Conservation (phyloP, 2,888 invertebrate species). For the Galerucella pusilla region DNA sequence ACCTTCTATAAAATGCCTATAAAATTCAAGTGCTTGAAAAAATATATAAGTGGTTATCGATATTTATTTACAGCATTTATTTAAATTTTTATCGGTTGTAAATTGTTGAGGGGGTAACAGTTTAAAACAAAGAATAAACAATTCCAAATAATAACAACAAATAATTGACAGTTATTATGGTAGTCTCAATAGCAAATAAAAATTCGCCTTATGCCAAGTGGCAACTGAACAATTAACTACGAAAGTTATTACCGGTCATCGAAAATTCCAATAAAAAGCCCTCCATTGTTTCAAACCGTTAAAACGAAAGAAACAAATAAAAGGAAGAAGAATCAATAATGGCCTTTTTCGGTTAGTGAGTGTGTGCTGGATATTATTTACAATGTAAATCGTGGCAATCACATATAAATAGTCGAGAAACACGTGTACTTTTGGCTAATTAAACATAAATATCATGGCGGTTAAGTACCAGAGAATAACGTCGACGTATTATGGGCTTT, state of each 20-base stretch:
- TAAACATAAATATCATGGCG: constrained; percentile 50
- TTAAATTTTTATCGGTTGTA: neutral
- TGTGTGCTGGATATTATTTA: constrained; percentile 46
- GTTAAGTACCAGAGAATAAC: constrained; percentile 48
- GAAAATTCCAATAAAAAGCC: constrained; percentile 16
- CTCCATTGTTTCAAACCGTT: constrained; percentile 24
- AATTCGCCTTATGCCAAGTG: constrained; percentile 5
- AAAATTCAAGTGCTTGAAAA: too few species aligned
- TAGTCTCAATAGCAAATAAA: constrained; percentile 11
- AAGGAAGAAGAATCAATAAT: constrained; percentile 23
- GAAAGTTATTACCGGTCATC: constrained; percentile 10
- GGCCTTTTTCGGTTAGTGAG: constrained; percentile 20
- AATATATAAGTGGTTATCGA: neutral
- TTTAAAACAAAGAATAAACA: constrained; percentile 10
- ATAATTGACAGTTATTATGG: constrained; percentile 17
- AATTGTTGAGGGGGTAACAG: neutral
- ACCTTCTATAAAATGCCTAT: too few species aligned
- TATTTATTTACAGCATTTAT: neutral
- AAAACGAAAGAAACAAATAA: constrained; percentile 7
- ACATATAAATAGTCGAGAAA: constrained; percentile 51
- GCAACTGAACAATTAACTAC: constrained; percentile 19
- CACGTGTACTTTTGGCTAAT: constrained; percentile 51
- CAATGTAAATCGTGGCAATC: constrained; percentile 50
- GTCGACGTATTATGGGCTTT: constrained; percentile 46
- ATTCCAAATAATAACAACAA: too few species aligned